A percentile compares a stretch with the other conserved stretches of the same genome.
phyloP scores from a whole-genome alignment of 2,888 invertebrate genomes.

The Helleia helle region DNA sequence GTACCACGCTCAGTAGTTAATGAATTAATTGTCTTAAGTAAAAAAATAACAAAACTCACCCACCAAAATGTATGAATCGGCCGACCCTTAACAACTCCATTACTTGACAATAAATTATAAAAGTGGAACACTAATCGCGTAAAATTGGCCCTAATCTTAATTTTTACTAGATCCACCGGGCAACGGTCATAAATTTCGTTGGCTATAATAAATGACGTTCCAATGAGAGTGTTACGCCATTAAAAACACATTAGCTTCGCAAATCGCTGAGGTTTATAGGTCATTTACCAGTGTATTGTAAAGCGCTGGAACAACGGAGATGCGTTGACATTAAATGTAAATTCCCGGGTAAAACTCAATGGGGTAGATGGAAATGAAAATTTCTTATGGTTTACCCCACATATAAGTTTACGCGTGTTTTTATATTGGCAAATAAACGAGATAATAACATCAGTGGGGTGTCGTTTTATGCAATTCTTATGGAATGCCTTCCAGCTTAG shows the following conservation, averaged over 20 bases:
- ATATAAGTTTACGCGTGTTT: neutral
- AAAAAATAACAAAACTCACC: too few species aligned
- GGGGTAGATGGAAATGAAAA: constrained; percentile 5
- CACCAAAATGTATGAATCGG: too few species aligned
- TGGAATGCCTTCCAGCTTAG: too few species aligned
- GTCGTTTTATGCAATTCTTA: neutral
- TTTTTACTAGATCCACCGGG: constrained; percentile 14
- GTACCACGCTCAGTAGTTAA: too few species aligned
- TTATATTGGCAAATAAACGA: neutral
- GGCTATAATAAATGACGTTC: constrained; percentile 52
- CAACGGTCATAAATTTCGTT: constrained; percentile 39
- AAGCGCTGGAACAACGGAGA: constrained; percentile 13
- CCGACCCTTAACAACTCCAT: too few species aligned
- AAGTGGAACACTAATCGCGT: too few species aligned
- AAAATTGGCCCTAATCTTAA: too few species aligned
- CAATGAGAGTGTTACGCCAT: constrained; percentile 59
- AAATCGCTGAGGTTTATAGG: constrained; percentile 50
- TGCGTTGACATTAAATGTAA: constrained; percentile 15
- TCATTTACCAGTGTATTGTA: constrained; percentile 49
- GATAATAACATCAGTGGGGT: neutral
- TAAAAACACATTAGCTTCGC: constrained; percentile 59
- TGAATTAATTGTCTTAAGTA: too few species aligned
- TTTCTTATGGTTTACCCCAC: neutral
- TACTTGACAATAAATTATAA: too few species aligned
- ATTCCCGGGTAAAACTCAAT: constrained; percentile 2